A percentile compares a stretch with the other conserved stretches of the same genome.
These are phyloP conservation scores for Carassius carassius DNA, from an alignment of 2,113 vertebrate genomes.

Conservation along the genomic window DNA sequence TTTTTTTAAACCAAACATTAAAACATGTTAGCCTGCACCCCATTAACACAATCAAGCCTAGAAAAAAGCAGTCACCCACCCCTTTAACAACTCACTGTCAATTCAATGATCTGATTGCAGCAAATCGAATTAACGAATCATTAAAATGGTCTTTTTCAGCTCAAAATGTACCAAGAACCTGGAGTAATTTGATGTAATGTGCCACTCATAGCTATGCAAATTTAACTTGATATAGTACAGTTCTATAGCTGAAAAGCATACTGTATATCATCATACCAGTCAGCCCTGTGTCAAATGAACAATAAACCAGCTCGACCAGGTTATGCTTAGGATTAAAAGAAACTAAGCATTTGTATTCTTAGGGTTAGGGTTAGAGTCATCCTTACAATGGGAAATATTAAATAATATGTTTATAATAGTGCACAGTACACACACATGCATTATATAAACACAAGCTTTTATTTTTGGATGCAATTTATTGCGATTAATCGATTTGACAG, in stretches of 20 bases:
- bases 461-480: too few relatives aligned
- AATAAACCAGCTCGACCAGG: not conserved
- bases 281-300: not conserved
- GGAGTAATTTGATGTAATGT: not conserved
- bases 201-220: not conserved
- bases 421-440: too few relatives aligned
- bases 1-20: too few relatives aligned
- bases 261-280: not conserved
- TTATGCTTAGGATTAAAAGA: not conserved
- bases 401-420: not conserved
- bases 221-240: not conserved
- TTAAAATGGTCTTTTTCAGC: not conserved
- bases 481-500: too few relatives aligned
- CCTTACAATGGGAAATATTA: not conserved
- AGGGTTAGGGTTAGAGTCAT: not conserved
- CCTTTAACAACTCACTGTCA: not conserved
- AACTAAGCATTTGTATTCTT: not conserved
- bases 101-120: not conserved
- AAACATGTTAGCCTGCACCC: too few relatives aligned
- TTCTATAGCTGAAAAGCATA: not conserved
- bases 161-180: not conserved
- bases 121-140: not conserved
- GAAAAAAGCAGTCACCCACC: too few relatives aligned
- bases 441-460: too few relatives aligned
- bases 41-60: too few relatives aligned